These are phyloP conservation scores for Scaeva pyrastri DNA, from an alignment of 2,888 invertebrate genomes.

Conservation along the genomic window DNA sequence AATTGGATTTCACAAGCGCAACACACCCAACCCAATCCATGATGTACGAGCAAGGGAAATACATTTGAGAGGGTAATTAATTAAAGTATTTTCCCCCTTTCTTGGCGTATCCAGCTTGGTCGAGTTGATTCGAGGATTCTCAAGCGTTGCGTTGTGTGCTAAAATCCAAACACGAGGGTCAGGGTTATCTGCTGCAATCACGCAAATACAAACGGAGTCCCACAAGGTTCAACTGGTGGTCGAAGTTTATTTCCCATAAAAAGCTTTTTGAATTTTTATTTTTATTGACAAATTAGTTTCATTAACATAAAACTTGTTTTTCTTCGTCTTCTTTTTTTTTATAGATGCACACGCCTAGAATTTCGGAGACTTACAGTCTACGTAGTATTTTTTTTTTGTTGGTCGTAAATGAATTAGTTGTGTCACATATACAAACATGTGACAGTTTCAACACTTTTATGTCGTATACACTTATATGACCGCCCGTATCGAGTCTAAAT, in stretches of 20 bases:
- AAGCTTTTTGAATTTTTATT: conserved; percentile 12
- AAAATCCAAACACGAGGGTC: conserved; percentile 39
- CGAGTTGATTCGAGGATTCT: conserved; percentile 32
- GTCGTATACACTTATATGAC: neutral
- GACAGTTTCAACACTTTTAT: conserved; percentile 56
- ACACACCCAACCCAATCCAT: neutral
- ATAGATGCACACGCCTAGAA: conserved; percentile 38
- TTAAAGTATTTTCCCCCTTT: conserved; percentile 57
- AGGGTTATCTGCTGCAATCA: conserved; percentile 42
- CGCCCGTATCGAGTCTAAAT: conserved; percentile 52
- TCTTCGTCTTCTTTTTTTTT: neutral
- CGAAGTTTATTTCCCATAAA: conserved; percentile 59
- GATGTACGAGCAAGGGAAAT: conserved; percentile 19
- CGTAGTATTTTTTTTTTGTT: neutral
- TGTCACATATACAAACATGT: conserved; percentile 43
- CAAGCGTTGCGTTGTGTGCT: conserved; percentile 26
- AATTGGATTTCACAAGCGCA: neutral
- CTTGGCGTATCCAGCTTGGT: conserved; percentile 2
- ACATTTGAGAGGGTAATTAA: conserved; percentile 62
- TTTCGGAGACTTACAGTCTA: neutral
- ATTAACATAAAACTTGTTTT: conserved; percentile 22
- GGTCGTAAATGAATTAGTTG: conserved; percentile 30
- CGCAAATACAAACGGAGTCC: conserved; percentile 24
- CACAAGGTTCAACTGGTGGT: conserved; percentile 68
- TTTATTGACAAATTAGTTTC: conserved; percentile 50